Percentiles rank a stretch among this genome's conserved stretches.
Evolutionary conservation across 2,888 invertebrate species (phyloP).

Genomic region (Philonicus albiceps): DNA sequence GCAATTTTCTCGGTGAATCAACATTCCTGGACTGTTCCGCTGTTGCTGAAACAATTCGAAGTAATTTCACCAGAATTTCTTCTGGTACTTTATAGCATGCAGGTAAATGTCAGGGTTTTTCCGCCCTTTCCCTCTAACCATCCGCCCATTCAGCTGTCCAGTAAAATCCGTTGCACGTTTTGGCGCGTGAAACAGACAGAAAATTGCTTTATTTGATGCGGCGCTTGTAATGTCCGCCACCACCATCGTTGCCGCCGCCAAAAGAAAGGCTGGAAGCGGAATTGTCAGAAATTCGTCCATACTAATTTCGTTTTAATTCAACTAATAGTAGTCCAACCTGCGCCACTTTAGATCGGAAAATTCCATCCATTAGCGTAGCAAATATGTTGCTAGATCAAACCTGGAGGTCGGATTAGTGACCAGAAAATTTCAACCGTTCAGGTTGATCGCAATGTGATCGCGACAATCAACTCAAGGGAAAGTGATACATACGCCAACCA

Average conservation of each 20-base stretch:
- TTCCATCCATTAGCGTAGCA: background rate
- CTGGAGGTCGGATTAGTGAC: background rate
- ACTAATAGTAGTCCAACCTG: background rate
- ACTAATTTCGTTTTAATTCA: background rate
- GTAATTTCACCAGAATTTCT: background rate
- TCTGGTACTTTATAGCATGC: background rate
- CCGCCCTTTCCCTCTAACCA: background rate
- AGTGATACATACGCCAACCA: background rate
- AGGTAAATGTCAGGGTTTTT: background rate
- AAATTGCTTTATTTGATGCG: background rate
- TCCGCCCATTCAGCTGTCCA: background rate
- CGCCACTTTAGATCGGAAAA: background rate
- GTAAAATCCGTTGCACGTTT: background rate
- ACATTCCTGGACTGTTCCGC: background rate
- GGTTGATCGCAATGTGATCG: background rate
- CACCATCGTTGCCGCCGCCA: background rate
- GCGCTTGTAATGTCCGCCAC: too few species aligned
- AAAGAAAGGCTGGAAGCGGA: background rate
- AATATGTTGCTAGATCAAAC: background rate
- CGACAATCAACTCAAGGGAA: background rate
- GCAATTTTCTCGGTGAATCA: background rate
- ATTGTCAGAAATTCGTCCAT: background rate
- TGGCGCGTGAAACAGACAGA: background rate
- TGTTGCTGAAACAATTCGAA: background rate
- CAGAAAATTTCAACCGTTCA: background rate